Conservation (phyloP, 1,140 invertebrate genomes). For the Druon quercuslanigerum region DNA sequence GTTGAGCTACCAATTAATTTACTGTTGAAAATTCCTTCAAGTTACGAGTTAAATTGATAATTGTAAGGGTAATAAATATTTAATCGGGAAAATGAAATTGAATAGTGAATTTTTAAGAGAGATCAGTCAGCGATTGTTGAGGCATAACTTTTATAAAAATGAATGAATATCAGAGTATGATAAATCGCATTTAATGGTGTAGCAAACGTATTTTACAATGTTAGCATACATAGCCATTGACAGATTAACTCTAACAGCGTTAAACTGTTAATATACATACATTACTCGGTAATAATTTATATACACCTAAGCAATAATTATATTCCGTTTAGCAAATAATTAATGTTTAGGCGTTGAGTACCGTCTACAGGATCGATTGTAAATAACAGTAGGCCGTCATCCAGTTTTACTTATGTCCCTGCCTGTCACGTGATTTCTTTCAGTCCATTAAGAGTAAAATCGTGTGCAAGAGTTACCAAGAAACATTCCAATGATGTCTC, state of each 20-base stretch:
- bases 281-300: background rate
- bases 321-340: constrained; percentile 28
- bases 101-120: too few species aligned
- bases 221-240: background rate
- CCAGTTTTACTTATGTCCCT: constrained; percentile 6
- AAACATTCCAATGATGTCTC: too few species aligned
- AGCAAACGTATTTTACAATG: constrained; percentile 10
- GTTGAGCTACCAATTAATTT: too few species aligned
- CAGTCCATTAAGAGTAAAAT: background rate
- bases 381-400: constrained; percentile 23
- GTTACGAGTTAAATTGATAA: too few species aligned
- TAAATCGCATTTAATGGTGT: background rate
- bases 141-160: background rate
- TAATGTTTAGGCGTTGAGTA: constrained; percentile 20
- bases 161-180: background rate
- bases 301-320: constrained; percentile 8
- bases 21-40: too few species aligned
- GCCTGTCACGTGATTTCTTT: constrained; percentile 8
- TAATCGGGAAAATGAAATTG: too few species aligned
- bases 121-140: background rate
- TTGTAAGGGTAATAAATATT: too few species aligned
- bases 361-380: constrained; percentile 11
- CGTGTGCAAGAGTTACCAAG: too few species aligned
- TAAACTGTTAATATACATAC: background rate
- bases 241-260: background rate